A percentile compares a stretch with the other conserved stretches of the same genome.
Conservation (phyloP, 2,888 invertebrate genomes). For the Brachypalpus laphriformis region DNA sequence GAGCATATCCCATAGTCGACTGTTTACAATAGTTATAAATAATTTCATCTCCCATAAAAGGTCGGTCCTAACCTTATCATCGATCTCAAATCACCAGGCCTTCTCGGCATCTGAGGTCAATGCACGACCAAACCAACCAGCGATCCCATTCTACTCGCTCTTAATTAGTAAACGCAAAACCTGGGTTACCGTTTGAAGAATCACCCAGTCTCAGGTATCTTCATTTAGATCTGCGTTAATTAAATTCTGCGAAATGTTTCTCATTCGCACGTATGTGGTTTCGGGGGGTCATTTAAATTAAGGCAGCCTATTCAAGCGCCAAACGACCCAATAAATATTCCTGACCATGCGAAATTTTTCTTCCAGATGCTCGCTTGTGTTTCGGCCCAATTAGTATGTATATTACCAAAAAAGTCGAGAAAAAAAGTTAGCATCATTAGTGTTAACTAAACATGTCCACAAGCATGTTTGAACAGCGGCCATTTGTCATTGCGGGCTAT, state of each 20-base stretch:
- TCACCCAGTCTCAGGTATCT: slow-evolving; percentile 8
- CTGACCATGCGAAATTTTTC: slow-evolving; percentile 38
- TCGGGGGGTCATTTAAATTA: slow-evolving; percentile 65
- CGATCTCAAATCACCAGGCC: slow-evolving; percentile 36
- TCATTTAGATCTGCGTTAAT: slow-evolving; percentile 65
- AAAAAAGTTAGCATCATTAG: slow-evolving; percentile 58
- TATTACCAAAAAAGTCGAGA: slow-evolving; percentile 32
- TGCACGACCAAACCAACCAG: neutral
- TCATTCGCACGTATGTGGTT: slow-evolving; percentile 7
- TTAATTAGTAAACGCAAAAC: slow-evolving; percentile 55
- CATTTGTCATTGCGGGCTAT: slow-evolving; percentile 63
- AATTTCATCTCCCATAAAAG: slow-evolving; percentile 51
- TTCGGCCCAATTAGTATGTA: slow-evolving; percentile 67
- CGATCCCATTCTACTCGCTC: slow-evolving; percentile 52
- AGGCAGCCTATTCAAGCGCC: slow-evolving; percentile 66
- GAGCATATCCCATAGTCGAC: slow-evolving; percentile 53
- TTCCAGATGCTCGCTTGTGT: slow-evolving; percentile 15
- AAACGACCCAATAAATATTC: slow-evolving; percentile 71
- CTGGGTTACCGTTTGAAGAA: slow-evolving; percentile 12
- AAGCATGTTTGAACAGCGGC: slow-evolving; percentile 55
- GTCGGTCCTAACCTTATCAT: slow-evolving; percentile 53
- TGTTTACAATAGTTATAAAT: slow-evolving; percentile 66
- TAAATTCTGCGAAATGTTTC: slow-evolving; percentile 67
- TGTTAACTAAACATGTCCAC: slow-evolving; percentile 68
- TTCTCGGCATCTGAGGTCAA: slow-evolving; percentile 42